A percentile compares a stretch with the other conserved stretches of the same genome.
Evolutionary conservation across 2,888 invertebrate species (phyloP).

Genomic region (Teinopalpus imperialis): DNA sequence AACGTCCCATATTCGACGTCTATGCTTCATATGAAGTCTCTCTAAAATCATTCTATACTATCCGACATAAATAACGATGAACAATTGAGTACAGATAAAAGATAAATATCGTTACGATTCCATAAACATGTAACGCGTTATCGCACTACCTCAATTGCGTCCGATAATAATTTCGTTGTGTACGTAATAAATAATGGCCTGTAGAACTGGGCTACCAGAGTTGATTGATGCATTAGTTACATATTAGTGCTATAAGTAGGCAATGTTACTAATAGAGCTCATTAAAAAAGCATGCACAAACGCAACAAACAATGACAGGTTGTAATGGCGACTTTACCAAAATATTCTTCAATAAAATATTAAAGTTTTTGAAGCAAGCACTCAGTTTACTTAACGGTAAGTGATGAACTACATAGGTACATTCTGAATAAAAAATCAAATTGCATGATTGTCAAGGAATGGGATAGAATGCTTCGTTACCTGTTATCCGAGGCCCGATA

Average conservation of each 20-base stretch:
- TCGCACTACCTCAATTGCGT: slow-evolving; percentile 23
- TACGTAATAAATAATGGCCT: slow-evolving; percentile 22
- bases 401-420: no score
- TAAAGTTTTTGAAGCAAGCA: no score
- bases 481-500: no score
- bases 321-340: not conserved
- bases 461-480: no score
- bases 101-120: slow-evolving; percentile 22
- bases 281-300: slow-evolving; percentile 1
- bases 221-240: slow-evolving; percentile 26
- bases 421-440: no score
- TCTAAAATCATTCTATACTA: no score
- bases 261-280: slow-evolving; percentile 1
- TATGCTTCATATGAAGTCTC: no score
- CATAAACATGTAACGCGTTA: slow-evolving; percentile 20
- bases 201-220: slow-evolving; percentile 16
- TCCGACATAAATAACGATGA: no score
- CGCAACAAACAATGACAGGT: not conserved
- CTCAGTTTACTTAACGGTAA: no score
- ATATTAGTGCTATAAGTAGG: slow-evolving; percentile 12
- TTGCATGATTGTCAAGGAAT: no score
- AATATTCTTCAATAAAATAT: no score
- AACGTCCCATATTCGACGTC: no score
- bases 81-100: slow-evolving; percentile 19
- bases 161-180: slow-evolving; percentile 20